Evolutionary conservation across 37 sponge, comb jelly and placozoan species (phyloP).

Genomic region (Axinella damicornis): DNA sequence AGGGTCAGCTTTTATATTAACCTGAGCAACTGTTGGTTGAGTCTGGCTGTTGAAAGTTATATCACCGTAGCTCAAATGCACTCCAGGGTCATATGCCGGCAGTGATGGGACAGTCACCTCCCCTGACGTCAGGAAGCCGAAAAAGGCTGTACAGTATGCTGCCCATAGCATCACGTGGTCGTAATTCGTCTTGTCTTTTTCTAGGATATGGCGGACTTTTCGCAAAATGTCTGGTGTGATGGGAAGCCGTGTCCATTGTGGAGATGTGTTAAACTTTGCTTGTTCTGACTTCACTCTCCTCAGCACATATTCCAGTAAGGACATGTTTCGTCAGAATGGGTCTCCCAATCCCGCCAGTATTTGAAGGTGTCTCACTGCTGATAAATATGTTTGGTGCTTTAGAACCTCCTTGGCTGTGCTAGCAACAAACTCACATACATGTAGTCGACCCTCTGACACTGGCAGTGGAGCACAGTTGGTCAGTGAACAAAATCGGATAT

Average conservation of each 20-base stretch:
- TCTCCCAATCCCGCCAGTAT: background rate
- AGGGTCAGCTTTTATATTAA: too few relatives aligned
- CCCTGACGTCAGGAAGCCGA: constrained; percentile 47
- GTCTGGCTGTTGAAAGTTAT: constrained; percentile 9
- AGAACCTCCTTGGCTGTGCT: constrained; percentile 11
- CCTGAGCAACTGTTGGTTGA: background rate
- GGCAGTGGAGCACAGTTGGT: constrained; percentile 4
- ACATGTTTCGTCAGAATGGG: background rate
- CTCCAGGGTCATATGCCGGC: background rate
- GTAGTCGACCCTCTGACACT: constrained; percentile 26
- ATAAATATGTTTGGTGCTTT: constrained; percentile 28
- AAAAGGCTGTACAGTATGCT: constrained; percentile 19
- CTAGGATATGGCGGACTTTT: background rate
- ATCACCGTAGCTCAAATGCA: constrained; percentile 3
- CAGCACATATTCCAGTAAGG: constrained; percentile 7
- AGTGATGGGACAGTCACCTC: constrained; percentile 16
- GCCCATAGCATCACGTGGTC: constrained; percentile 40
- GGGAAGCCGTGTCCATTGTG: constrained; percentile 32
- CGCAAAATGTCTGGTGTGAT: constrained; percentile 48
- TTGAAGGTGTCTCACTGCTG: constrained; percentile 41
- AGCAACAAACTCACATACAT: constrained; percentile 33
- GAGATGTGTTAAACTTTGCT: background rate
- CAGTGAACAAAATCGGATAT: constrained; percentile 5
- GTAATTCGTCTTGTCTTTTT: background rate
- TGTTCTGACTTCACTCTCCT: too few relatives aligned